Conservation (phyloP, 2,888 invertebrate genomes). For the Caenorhabditis sinica region DNA sequence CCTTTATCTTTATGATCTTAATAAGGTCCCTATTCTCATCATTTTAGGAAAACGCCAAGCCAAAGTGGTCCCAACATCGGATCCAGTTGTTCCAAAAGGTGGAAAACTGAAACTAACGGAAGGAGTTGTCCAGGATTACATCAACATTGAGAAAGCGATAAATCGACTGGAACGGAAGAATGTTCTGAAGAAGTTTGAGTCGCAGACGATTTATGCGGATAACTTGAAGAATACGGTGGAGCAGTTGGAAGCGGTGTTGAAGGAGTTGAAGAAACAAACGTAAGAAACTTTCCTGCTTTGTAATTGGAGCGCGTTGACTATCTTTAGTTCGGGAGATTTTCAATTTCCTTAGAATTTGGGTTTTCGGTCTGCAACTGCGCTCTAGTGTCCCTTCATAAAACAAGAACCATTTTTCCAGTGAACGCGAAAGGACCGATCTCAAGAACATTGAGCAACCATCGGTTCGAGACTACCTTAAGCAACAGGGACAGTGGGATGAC, state of each 20-base stretch:
- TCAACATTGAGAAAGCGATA: conserved; percentile 84
- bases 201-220: conserved; percentile 83
- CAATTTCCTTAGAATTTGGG: no score
- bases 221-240: conserved; percentile 83
- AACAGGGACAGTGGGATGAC: conserved; percentile 83
- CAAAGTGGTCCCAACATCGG: conserved; percentile 59
- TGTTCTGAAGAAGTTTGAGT: conserved; percentile 84
- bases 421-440: conserved; percentile 85
- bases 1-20: no score
- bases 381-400: no score
- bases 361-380: no score
- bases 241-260: conserved; percentile 83
- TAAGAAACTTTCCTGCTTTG: conserved; percentile 64
- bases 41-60: conserved; percentile 43
- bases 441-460: conserved; percentile 84
- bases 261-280: conserved; percentile 84
- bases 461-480: conserved; percentile 84
- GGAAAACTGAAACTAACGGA: conserved; percentile 80
- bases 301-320: no score
- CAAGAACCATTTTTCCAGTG: conserved; percentile 77
- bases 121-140: conserved; percentile 83
- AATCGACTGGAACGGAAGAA: conserved; percentile 83
- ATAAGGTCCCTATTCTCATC: no score
- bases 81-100: conserved; percentile 23
- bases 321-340: no score